Evolutionary conservation across 2,797 vertebrate species (phyloP), one percentile per base, ranked within the genome.

Genomic region (Periophthalmus magnuspinnatus): DNA sequence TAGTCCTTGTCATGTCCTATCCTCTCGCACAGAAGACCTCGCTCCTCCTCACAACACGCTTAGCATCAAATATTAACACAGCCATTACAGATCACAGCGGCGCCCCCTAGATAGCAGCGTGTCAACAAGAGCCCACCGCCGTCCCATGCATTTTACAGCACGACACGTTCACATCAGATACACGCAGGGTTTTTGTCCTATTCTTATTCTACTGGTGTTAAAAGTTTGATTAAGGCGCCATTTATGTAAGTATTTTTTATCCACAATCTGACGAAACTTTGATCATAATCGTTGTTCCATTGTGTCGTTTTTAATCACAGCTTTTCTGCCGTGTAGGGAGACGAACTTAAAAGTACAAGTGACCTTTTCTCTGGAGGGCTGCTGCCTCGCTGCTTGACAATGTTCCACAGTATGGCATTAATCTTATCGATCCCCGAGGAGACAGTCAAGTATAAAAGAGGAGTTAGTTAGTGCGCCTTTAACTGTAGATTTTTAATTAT

Each of bases 1-100:
- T 58, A 56, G 81, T 75, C 71, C 83, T 76, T 85, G 88, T 89
- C 89, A 71, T 81, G 82, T 82, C 71, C 81, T 74, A 81, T 82
- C 70, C 11, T 67, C 81, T 72, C 72, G 63, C 65, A 7, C 34
- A 78, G 71, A 24, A 24, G 22, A 71, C 74, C 76, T 82, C 57
- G 76, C 72, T 69, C 55, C 77, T 70, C 81, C 85, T 88, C 84
- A 86, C 86, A 87, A 89, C 86, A 87, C 68, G 75, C 79, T 86
- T 70, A 75, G 69, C 80, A 86, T 91, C 82, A 92, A 90, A 91
- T 92, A 92, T 92, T 91, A 88, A 93, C 75, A 14, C 32, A 57
- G 75, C 87, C 82, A 89, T 90, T 90, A 91, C 85, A 88, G 81
- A 89, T 90, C 85, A 86, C 84, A 90, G 86, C 78, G 81, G 68